Percentiles rank a stretch among this genome's conserved stretches.
phyloP scores from a whole-genome alignment of 2,888 invertebrate species.

The Ichneumoninae sp. region DNA sequence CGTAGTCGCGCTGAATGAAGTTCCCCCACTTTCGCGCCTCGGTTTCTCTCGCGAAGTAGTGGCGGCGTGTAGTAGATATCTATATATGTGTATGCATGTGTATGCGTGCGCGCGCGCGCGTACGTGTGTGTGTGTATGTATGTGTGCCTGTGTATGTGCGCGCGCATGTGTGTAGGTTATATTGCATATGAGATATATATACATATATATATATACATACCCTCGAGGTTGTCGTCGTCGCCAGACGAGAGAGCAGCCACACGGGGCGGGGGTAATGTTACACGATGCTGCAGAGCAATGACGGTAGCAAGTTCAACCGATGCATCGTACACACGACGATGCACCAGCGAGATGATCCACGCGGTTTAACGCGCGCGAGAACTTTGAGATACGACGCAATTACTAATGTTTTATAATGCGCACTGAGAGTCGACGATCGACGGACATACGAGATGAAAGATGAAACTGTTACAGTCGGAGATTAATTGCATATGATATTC shows the following conservation, averaged over 20 bases:
- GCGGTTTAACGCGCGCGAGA: constrained; percentile 23
- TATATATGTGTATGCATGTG: constrained; percentile 28
- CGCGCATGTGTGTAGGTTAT: not conserved
- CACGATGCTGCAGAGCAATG: constrained; percentile 71
- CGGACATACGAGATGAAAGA: not conserved
- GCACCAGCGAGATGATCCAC: constrained; percentile 34
- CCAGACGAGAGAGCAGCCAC: constrained; percentile 38
- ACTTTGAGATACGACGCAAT: constrained; percentile 46
- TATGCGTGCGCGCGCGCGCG: not conserved
- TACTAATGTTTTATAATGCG: constrained; percentile 39
- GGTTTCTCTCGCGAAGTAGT: constrained; percentile 8
- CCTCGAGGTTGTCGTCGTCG: constrained; percentile 61
- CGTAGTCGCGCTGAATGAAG: constrained; percentile 82
- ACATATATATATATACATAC: constrained; percentile 19
- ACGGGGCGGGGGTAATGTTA: constrained; percentile 67
- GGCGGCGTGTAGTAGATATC: constrained; percentile 46
- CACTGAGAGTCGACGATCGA: constrained; percentile 3
- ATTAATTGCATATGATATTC: not conserved
- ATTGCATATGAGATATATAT: not conserved
- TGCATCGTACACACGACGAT: constrained; percentile 56
- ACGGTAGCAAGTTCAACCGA: constrained; percentile 23
- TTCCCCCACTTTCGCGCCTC: constrained; percentile 73
- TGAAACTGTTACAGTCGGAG: not conserved
- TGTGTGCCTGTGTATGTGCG: constrained; percentile 8
- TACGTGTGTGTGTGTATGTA: not conserved